A percentile compares a stretch with the other conserved stretches of the same genome.
These are phyloP conservation scores for Lontra canadensis DNA, from an alignment of 2,113 vertebrate species.

Conservation along the genomic window DNA sequence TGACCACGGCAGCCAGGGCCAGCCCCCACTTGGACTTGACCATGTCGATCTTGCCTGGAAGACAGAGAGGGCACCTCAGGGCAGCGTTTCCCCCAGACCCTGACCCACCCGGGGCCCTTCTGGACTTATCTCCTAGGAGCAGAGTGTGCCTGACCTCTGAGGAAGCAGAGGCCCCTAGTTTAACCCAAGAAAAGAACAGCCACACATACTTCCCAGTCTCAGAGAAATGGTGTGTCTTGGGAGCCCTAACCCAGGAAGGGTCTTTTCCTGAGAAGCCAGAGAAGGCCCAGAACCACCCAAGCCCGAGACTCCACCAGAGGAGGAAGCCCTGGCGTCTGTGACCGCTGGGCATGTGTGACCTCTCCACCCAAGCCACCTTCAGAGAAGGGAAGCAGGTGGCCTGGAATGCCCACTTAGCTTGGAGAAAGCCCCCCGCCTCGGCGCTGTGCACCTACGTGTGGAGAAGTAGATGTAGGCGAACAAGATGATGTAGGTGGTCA, in stretches of 20 bases:
- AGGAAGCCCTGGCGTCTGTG: neutral
- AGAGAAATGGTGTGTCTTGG: neutral
- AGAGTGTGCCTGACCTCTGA: accelerated
- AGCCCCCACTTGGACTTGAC: constrained; percentile 99
- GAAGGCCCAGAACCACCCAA: neutral
- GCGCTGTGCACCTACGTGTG: constrained; percentile 88
- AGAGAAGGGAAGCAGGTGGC: neutral
- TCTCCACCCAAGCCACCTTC: neutral
- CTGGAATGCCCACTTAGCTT: accelerated
- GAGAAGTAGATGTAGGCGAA: constrained; percentile 99
- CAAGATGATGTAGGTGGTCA: constrained; percentile 99
- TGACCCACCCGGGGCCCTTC: neutral
- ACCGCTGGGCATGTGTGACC: neutral
- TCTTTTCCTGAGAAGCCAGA: neutral
- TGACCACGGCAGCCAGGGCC: constrained; percentile 97
- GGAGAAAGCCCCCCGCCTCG: neutral
- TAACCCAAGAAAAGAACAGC: neutral
- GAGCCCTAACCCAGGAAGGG: neutral
- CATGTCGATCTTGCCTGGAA: constrained; percentile 98
- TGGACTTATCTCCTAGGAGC: neutral
- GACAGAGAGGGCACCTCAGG: constrained; percentile 46
- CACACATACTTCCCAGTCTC: neutral
- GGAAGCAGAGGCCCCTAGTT: neutral
- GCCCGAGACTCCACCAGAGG: neutral
- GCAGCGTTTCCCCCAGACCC: neutral